Percentiles rank a stretch among this genome's conserved stretches.
These are phyloP conservation scores for Galeopsomyia nigrocyanea DNA, from an alignment of 2,888 invertebrate species.

Conservation along the genomic window DNA sequence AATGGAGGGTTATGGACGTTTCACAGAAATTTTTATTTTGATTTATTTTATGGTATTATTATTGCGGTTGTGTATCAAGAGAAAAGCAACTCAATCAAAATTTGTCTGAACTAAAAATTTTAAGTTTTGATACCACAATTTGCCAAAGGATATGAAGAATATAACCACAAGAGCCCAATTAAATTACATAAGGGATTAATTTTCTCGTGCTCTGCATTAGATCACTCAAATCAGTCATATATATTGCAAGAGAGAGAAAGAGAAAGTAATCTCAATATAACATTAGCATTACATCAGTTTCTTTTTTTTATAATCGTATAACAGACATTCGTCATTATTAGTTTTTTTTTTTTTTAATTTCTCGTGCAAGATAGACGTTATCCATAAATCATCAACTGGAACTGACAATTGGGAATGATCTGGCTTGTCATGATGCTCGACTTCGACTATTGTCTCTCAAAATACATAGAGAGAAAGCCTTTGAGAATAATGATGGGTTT, in stretches of 20 bases:
- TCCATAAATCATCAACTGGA: not conserved
- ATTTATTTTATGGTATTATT: too few species aligned
- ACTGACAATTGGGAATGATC: not conserved
- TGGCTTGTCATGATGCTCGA: not conserved
- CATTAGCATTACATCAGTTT: constrained; percentile 8
- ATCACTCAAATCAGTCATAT: not conserved
- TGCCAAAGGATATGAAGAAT: too few species aligned
- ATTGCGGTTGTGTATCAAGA: too few species aligned
- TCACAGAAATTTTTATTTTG: too few species aligned
- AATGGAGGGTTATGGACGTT: too few species aligned
- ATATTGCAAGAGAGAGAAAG: constrained; percentile 11
- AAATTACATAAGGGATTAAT: too few species aligned
- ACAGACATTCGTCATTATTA: constrained; percentile 17
- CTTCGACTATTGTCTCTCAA: constrained; percentile 1
- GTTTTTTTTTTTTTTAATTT: too few species aligned
- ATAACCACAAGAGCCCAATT: too few species aligned
- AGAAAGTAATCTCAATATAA: constrained; percentile 18
- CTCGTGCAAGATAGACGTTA: not conserved
- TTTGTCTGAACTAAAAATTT: too few species aligned
- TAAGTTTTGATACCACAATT: too few species aligned
- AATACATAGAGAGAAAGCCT: not conserved
- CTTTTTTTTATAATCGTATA: not conserved
- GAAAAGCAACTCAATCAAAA: too few species aligned
- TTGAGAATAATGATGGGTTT: too few species aligned
- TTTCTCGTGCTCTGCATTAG: not conserved